A percentile compares a stretch with the other conserved stretches of the same genome.
These are phyloP conservation scores for Toxostoma redivivum DNA, from an alignment of 2,113 vertebrate genomes.

Conservation along the genomic window DNA sequence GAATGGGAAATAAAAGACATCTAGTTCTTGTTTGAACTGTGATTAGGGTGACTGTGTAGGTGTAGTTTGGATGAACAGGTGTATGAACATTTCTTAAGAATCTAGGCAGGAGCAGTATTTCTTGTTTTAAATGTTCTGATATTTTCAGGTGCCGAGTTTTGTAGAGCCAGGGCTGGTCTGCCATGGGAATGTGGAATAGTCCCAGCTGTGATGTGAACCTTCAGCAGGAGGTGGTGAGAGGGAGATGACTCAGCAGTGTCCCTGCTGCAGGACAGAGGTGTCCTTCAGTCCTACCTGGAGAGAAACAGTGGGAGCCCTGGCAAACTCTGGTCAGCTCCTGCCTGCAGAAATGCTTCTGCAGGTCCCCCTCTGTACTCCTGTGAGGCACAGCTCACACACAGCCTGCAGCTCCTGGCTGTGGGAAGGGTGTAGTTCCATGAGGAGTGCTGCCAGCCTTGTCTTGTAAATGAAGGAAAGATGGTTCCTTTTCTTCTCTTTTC, in stretches of 20 bases:
- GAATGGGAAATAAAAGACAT: neutral
- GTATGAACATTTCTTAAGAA: neutral
- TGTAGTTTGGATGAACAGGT: neutral
- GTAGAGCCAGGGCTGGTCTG: neutral
- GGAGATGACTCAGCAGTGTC: neutral
- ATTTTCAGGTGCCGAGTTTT: neutral
- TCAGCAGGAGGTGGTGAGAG: neutral
- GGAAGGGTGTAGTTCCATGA: no score
- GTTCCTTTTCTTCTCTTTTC: neutral
- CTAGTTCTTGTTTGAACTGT: neutral
- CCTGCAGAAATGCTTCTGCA: neutral
- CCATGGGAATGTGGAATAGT: neutral
- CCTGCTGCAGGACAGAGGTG: neutral
- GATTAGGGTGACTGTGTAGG: neutral
- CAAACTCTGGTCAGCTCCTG: neutral
- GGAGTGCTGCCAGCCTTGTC: neutral
- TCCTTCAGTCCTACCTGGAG: neutral
- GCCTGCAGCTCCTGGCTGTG: neutral
- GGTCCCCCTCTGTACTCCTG: neutral
- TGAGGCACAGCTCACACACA: neutral
- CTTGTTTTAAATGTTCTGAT: neutral
- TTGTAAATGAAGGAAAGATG: neutral
- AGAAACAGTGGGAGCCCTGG: neutral
- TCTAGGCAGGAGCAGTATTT: neutral
- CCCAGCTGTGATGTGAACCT: rapidly evolving